A percentile compares a stretch with the other conserved stretches of the same genome.
These are phyloP conservation scores for Pollimyrus isidori DNA, from an alignment of 2,113 vertebrate genomes.

Conservation along the genomic window DNA sequence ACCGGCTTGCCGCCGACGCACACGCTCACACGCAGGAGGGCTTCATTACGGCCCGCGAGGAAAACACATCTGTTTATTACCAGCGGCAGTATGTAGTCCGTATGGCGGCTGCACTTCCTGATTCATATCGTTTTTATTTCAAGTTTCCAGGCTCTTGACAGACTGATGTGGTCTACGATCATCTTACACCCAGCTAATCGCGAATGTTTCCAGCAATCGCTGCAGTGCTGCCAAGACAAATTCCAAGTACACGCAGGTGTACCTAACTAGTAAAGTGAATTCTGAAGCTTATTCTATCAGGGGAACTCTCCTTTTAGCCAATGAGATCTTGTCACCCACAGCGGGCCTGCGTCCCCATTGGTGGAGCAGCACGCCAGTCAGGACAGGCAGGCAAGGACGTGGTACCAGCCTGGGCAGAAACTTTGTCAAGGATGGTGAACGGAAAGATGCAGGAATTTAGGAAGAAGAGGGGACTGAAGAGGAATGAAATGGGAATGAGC, in stretches of 20 bases:
- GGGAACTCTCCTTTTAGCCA: background rate
- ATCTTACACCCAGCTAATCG: background rate
- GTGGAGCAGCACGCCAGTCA: background rate
- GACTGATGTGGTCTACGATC: background rate
- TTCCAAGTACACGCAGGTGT: background rate
- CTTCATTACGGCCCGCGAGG: background rate
- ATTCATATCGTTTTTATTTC: background rate
- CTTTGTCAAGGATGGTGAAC: background rate
- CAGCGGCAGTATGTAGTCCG: background rate
- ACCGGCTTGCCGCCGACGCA: background rate
- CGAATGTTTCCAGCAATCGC: background rate
- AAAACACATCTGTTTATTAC: background rate
- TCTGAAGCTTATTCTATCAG: background rate
- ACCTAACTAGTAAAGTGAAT: background rate
- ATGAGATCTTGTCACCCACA: background rate
- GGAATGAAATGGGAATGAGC: background rate
- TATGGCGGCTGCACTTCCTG: background rate
- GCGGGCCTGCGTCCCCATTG: background rate
- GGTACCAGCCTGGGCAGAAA: background rate
- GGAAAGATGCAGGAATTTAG: background rate
- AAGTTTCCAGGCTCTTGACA: background rate
- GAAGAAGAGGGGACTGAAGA: background rate
- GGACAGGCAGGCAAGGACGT: background rate
- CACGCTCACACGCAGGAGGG: background rate
- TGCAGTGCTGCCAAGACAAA: background rate